phyloP scores from a whole-genome alignment of 2,888 invertebrate species.

The Schizaphis graminum region DNA sequence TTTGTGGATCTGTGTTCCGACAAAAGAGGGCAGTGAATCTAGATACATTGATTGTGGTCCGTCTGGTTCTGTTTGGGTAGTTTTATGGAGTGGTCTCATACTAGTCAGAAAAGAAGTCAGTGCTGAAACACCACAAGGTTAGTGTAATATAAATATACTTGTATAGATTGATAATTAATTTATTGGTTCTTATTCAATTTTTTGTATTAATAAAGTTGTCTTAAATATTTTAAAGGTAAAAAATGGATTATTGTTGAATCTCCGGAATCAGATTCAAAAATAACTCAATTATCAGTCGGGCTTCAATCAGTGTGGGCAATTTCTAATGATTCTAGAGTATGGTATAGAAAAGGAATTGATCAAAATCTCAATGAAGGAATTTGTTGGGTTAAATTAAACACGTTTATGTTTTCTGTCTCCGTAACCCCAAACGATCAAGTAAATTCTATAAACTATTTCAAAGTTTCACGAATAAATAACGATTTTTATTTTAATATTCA shows the following conservation, averaged over 20 bases:
- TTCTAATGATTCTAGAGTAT: slow-evolving; percentile 85
- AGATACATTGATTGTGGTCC: slow-evolving; percentile 89
- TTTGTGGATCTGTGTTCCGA: slow-evolving; percentile 84
- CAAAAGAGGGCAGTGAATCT: slow-evolving; percentile 80
- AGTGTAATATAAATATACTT: slow-evolving; percentile 68
- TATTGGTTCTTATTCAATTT: background rate
- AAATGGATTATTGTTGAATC: slow-evolving; percentile 87
- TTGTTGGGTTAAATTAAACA: slow-evolving; percentile 92
- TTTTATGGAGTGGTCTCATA: slow-evolving; percentile 86
- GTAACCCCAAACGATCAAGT: slow-evolving; percentile 89
- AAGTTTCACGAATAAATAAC: background rate
- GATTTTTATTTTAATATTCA: background rate
- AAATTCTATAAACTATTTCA: slow-evolving; percentile 27
- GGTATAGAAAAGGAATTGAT: slow-evolving; percentile 83
- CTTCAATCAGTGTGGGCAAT: slow-evolving; percentile 83
- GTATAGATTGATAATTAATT: background rate
- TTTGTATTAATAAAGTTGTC: slow-evolving; percentile 14
- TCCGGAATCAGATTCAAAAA: slow-evolving; percentile 79
- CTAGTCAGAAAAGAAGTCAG: slow-evolving; percentile 87
- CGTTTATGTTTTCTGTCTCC: slow-evolving; percentile 85
- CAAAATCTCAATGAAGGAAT: slow-evolving; percentile 76
- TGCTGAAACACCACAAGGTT: slow-evolving; percentile 80
- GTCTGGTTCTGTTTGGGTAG: slow-evolving; percentile 84
- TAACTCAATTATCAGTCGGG: slow-evolving; percentile 86
- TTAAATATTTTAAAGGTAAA: slow-evolving; percentile 73